These are phyloP conservation scores for Syngnathus typhle DNA, from an alignment of 2,113 vertebrate genomes.

Conservation along the genomic window DNA sequence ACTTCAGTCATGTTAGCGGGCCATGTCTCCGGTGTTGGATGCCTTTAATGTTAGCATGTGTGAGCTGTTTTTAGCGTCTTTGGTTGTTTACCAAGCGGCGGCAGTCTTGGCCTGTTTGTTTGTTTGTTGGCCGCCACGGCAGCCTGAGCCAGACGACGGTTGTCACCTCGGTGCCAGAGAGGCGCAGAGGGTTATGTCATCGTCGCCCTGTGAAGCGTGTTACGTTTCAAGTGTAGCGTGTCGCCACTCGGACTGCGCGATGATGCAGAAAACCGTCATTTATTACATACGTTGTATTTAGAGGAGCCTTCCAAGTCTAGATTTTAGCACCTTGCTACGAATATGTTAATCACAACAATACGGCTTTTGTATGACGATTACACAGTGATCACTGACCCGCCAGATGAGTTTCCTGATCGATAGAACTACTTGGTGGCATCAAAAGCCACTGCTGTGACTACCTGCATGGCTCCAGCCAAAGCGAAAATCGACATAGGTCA, in stretches of 20 bases:
- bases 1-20: neutral
- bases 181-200: constrained; percentile 40
- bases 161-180: constrained; percentile 25
- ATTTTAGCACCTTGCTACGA: neutral
- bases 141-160: constrained; percentile 22
- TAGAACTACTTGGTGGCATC: neutral
- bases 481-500: too few species aligned
- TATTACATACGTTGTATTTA: neutral
- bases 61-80: constrained; percentile 32
- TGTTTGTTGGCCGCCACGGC: constrained; percentile 12
- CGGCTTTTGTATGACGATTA: too few species aligned
- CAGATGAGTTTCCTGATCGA: neutral
- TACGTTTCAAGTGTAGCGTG: constrained; percentile 24
- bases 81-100: constrained; percentile 1
- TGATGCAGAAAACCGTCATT: neutral
- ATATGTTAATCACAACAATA: too few species aligned
- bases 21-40: constrained; percentile 29
- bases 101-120: constrained; percentile 23
- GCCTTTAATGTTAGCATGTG: neutral
- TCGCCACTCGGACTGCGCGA: neutral
- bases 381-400: too few species aligned
- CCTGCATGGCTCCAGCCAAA: too few species aligned
- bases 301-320: neutral
- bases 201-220: constrained; percentile 25
- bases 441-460: neutral